Base-by-base conservation (phyloP, 2,797 vertebrate species). In the Dendrocincla tyrannina region DNA sequence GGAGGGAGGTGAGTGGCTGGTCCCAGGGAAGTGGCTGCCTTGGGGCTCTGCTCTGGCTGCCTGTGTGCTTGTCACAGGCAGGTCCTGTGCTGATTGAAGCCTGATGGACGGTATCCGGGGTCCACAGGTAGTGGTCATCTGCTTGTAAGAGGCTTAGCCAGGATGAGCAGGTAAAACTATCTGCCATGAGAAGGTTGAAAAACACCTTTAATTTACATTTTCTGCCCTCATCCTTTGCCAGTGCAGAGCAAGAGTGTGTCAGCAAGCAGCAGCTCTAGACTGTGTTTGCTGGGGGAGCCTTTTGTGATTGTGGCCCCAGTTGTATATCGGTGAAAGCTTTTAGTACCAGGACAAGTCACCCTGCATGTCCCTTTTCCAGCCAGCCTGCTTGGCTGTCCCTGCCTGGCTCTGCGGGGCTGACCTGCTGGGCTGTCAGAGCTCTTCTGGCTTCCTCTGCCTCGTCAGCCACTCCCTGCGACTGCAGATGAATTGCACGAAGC, bases 41-140 rank as follows among this genome's bases (percentile, higher is more conserved):
- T 28, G 32, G 16, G 56, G 9, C 9, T 64, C 33, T 95, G 50
- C 64, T 88, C 49, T 52, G 28, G n/a, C 46, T 78, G 24, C 32
- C 50, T 42, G 13, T 1, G 2, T 28, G 17, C 67, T 79, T 52
- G 16, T 41, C 9, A 17, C 56, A 49, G 53, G 11, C 30, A 50
- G 46, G 11, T 41, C 22, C 17, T 46, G 42, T 32, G 63, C 74
- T 35, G 42, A n/a, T 60, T 1, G 3, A 70, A 88, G 19, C 35
- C 42, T 0, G 0, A 7, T 30, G 47, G 58, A 70, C 27, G 9
- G 13, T 33, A 24, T 60, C 41, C 20, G 24, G 6, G 3, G 12
- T 52, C 52, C 17, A 10, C 11, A 37, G 28, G n/a, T 56, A 58
- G 23, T 27, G 15, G 16, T 75, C 44, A 32, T 53, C 52, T 68